Percentiles rank a stretch among this genome's conserved stretches.
Evolutionary conservation across 2,888 invertebrate genomes (phyloP).

Genomic region (Macrophya annulata): DNA sequence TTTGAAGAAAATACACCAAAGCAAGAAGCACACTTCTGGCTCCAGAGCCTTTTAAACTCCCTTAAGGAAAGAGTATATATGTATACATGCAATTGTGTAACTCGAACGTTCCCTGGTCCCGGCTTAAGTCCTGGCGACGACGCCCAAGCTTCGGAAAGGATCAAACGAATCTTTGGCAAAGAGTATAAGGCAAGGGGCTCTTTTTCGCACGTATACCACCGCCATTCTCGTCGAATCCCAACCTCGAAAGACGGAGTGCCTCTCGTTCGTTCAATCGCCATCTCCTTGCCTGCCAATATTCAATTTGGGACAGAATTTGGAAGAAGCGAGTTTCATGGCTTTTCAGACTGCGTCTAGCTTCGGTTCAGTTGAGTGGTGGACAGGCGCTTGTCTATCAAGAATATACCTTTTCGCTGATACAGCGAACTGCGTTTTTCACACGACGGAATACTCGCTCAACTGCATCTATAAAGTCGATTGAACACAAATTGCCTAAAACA

Average conservation of each 20-base stretch:
- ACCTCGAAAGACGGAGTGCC: conserved; percentile 45
- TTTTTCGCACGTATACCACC: conserved; percentile 44
- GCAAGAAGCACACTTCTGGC: not conserved
- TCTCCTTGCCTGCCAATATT: conserved; percentile 50
- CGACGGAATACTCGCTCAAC: not conserved
- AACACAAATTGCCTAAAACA: conserved; percentile 40
- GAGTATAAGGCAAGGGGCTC: conserved; percentile 22
- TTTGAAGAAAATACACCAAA: conserved; percentile 7
- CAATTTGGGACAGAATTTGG: conserved; percentile 53
- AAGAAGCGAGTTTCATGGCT: conserved; percentile 37
- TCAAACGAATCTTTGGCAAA: conserved; percentile 52
- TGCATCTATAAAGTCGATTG: conserved; percentile 37
- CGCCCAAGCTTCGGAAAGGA: conserved; percentile 40
- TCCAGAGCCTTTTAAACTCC: not conserved
- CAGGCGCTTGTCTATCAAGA: conserved; percentile 46
- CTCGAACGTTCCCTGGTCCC: conserved; percentile 25
- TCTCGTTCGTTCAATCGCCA: conserved; percentile 54
- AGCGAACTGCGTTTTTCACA: conserved; percentile 35
- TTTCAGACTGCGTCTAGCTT: conserved; percentile 38
- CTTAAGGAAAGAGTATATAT: not conserved
- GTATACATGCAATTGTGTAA: conserved; percentile 28
- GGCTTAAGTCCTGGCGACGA: conserved; percentile 32
- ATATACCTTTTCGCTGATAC: conserved; percentile 45
- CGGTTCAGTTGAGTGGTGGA: conserved; percentile 28
- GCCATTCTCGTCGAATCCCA: not conserved